These are phyloP conservation scores for Morelia viridis DNA, from an alignment of 2,797 vertebrate genomes.

Conservation along the genomic window DNA sequence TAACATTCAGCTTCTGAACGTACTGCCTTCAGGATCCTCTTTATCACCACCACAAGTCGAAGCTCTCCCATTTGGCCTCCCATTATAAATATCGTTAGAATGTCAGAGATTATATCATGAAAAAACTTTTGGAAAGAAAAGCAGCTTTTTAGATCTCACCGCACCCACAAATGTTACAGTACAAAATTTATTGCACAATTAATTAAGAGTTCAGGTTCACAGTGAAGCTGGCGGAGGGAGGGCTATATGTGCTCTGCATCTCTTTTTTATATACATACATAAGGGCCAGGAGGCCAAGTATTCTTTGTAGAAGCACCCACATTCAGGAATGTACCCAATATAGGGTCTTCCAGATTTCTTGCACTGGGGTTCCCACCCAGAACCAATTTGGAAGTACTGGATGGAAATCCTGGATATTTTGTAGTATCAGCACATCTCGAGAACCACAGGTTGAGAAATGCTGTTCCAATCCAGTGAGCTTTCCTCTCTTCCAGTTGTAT, in stretches of 20 bases:
- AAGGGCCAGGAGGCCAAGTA: not conserved
- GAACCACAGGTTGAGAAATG: no score
- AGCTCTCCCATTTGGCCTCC: not conserved
- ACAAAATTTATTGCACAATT: not conserved
- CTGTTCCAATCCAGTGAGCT: not conserved
- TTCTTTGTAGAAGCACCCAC: not conserved
- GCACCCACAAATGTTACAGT: not conserved
- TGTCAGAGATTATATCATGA: constrained; percentile 27
- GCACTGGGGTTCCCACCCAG: not conserved
- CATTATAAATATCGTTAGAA: not conserved
- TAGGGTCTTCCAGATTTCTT: not conserved
- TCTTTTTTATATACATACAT: not conserved
- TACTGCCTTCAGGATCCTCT: constrained; percentile 9
- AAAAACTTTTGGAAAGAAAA: constrained; percentile 16
- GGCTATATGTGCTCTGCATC: not conserved
- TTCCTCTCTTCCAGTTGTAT: not conserved
- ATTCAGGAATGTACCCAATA: not conserved
- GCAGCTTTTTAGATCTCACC: not conserved
- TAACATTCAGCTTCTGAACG: not conserved
- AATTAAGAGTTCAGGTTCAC: not conserved
- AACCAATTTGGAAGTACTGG: not conserved
- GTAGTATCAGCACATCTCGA: not conserved
- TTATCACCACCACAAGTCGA: not conserved
- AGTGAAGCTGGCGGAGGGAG: not conserved
- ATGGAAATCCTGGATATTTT: not conserved